These are phyloP conservation scores for Idaea straminata DNA, from an alignment of 2,888 invertebrate species.

Conservation along the genomic window DNA sequence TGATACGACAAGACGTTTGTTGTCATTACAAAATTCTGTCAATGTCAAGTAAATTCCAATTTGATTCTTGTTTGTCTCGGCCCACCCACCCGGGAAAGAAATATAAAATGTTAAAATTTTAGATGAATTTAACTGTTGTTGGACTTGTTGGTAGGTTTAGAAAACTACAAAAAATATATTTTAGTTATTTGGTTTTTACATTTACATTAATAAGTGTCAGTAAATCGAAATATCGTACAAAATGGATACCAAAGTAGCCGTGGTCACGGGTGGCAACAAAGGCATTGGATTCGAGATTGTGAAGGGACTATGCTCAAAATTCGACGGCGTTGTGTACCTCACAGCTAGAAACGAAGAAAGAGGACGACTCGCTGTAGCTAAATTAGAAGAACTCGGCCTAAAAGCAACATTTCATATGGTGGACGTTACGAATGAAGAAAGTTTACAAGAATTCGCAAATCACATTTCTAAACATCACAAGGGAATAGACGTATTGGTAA, in stretches of 20 bases:
- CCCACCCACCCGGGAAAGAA: background rate
- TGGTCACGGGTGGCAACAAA: conserved; percentile 72
- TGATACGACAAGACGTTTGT: background rate
- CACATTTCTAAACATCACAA: conserved; percentile 81
- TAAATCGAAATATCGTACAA: conserved; percentile 43
- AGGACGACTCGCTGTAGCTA: conserved; percentile 82
- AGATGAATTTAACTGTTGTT: background rate
- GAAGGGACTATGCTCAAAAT: conserved; percentile 82
- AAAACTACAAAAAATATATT: background rate
- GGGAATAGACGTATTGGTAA: conserved; percentile 87
- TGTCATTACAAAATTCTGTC: background rate
- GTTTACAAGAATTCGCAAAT: conserved; percentile 80
- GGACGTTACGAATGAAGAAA: conserved; percentile 83
- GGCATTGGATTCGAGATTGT: conserved; percentile 75
- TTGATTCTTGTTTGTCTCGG: background rate
- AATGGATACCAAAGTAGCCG: conserved; percentile 77
- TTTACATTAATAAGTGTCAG: background rate
- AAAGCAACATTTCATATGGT: conserved; percentile 84
- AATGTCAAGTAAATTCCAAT: background rate
- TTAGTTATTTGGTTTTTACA: conserved; percentile 4
- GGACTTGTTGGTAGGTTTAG: background rate
- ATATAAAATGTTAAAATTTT: background rate
- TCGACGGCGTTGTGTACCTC: conserved; percentile 85
- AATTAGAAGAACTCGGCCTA: conserved; percentile 79
- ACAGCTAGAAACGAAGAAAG: conserved; percentile 83